Conservation (phyloP, 2,888 invertebrate species). For the Chymomyza fuscimana region DNA sequence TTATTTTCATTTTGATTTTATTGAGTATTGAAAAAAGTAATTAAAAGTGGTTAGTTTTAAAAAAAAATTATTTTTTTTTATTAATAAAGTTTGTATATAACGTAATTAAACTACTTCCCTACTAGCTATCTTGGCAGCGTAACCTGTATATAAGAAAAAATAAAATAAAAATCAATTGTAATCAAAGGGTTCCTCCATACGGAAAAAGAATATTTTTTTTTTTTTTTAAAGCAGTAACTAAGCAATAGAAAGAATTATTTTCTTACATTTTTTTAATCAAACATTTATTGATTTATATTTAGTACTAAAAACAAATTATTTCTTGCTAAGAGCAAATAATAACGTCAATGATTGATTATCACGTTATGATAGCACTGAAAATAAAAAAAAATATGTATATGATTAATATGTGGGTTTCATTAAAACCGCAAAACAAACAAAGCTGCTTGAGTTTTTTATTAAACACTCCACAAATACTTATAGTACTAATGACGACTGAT, state of each 20-base stretch:
- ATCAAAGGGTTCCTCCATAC: too few species aligned
- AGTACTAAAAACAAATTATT: neutral
- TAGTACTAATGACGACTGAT: neutral
- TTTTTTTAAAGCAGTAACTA: too few species aligned
- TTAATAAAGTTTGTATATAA: too few species aligned
- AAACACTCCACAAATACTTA: neutral
- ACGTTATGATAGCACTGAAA: neutral
- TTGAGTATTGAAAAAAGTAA: too few species aligned
- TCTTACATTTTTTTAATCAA: constrained; percentile 24
- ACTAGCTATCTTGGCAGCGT: too few species aligned
- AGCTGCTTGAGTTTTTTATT: neutral
- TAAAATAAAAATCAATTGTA: too few species aligned
- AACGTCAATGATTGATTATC: neutral
- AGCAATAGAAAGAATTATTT: neutral
- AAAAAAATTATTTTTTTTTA: too few species aligned
- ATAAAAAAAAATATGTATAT: neutral
- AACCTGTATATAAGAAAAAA: too few species aligned
- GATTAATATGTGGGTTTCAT: neutral
- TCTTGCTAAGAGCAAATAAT: neutral
- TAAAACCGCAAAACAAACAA: neutral
- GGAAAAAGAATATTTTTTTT: too few species aligned
- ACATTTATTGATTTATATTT: constrained; percentile 33
- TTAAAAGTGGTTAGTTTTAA: too few species aligned
- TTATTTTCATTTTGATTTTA: too few species aligned
- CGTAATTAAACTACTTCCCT: too few species aligned